phyloP scores from a whole-genome alignment of 2,797 vertebrate genomes.

The Oryzias sinensis region DNA sequence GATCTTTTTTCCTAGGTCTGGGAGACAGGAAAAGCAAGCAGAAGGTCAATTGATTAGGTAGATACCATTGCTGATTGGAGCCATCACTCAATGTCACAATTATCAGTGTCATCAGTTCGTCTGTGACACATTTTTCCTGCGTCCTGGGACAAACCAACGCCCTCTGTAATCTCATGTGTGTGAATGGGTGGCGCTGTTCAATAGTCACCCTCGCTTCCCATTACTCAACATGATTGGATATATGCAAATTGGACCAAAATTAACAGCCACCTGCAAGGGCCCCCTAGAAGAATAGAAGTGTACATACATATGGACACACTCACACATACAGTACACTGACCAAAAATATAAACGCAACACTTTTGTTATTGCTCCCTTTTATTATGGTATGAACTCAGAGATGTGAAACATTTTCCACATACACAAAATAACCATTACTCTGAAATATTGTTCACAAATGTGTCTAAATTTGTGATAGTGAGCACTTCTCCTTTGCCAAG shows the following conservation, averaged over 20 bases:
- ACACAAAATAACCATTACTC: too few species aligned
- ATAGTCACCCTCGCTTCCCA: slow-evolving; percentile 67
- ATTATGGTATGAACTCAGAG: too few species aligned
- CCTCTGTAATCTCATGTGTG: slow-evolving; percentile 31
- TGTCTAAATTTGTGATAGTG: too few species aligned
- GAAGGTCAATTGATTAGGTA: slow-evolving; percentile 79
- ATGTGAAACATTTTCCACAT: too few species aligned
- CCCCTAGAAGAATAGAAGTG: slow-evolving; percentile 59
- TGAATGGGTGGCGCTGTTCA: slow-evolving; percentile 32
- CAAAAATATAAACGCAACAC: too few species aligned
- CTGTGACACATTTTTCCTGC: slow-evolving; percentile 63
- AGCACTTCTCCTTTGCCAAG: too few species aligned
- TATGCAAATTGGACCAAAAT: slow-evolving; percentile 82
- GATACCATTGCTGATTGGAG: slow-evolving; percentile 81
- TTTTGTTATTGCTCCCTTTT: too few species aligned
- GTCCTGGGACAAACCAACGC: slow-evolving; percentile 61
- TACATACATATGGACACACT: slow-evolving; percentile 14
- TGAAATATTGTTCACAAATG: too few species aligned
- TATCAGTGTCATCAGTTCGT: slow-evolving; percentile 80
- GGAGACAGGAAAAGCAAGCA: slow-evolving; percentile 34
- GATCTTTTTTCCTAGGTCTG: slow-evolving; percentile 54
- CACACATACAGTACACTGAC: neutral
- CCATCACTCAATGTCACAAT: slow-evolving; percentile 84
- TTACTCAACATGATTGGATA: slow-evolving; percentile 84
- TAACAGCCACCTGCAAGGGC: slow-evolving; percentile 78